phyloP scores from a whole-genome alignment of 2,888 invertebrate genomes.

The Limnephilus auricula region DNA sequence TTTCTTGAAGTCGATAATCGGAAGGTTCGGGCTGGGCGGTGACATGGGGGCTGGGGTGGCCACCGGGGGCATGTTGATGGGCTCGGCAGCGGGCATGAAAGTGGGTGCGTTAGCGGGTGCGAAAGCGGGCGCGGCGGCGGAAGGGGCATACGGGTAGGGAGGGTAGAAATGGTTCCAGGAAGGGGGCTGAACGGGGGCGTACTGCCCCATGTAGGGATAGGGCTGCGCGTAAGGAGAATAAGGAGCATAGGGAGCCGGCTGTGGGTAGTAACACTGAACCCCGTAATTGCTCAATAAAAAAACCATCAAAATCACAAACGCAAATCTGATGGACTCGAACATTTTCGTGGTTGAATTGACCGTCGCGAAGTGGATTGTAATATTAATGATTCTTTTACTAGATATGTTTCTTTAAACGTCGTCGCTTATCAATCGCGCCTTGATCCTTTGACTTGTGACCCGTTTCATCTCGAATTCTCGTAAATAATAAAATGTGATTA shows the following conservation, averaged over 20 bases:
- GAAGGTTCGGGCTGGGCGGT: background rate
- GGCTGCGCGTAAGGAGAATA: background rate
- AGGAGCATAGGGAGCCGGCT: background rate
- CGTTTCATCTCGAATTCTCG: background rate
- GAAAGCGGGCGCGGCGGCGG: too few species aligned
- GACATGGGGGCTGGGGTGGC: background rate
- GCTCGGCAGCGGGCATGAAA: too few species aligned
- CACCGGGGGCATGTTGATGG: background rate
- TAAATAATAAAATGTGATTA: background rate
- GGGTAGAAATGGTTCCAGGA: background rate
- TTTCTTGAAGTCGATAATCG: constrained; percentile 48
- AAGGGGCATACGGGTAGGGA: background rate
- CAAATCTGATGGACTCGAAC: background rate
- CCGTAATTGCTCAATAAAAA: background rate
- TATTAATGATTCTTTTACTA: background rate
- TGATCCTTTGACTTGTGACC: constrained; percentile 8
- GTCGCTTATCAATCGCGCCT: background rate
- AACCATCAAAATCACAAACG: background rate
- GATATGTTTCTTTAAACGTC: background rate
- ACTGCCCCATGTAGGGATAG: background rate
- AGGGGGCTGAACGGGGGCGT: background rate
- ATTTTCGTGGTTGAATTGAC: constrained; percentile 2
- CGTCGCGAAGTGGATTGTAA: background rate
- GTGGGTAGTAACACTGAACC: background rate
- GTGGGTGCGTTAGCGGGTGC: too few species aligned